These are phyloP conservation scores for Sceliomorpha sp. DNA, from an alignment of 2,888 invertebrate species.

Conservation along the genomic window DNA sequence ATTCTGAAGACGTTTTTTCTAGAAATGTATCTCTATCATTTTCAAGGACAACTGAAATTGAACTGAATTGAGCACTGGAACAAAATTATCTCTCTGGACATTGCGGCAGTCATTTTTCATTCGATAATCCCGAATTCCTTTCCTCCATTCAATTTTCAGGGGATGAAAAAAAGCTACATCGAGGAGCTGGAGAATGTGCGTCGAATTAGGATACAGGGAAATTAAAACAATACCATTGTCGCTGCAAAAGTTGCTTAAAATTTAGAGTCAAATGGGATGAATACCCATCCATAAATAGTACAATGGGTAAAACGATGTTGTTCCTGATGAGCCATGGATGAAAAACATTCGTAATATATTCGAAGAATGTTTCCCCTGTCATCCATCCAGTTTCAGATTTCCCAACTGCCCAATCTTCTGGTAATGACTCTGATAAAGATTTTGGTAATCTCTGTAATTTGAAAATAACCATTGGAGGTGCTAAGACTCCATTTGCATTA, in stretches of 20 bases:
- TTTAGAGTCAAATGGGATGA: no score
- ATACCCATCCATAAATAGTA: no score
- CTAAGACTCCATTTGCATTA: not conserved
- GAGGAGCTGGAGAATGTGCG: no score
- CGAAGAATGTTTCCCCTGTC: constrained; percentile 56
- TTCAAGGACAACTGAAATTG: no score
- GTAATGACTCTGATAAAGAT: constrained; percentile 19
- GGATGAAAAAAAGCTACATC: no score
- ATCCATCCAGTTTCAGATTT: constrained; percentile 62
- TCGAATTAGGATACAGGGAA: no score
- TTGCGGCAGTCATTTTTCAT: constrained; percentile 33
- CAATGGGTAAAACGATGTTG: not conserved
- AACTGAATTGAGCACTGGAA: constrained; percentile 10
- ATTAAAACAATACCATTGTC: no score
- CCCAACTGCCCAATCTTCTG: constrained; percentile 43
- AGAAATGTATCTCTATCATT: no score
- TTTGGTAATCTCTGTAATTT: not conserved
- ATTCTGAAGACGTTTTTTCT: no score
- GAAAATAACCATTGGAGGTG: constrained; percentile 1
- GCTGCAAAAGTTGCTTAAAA: no score
- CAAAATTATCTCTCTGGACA: constrained; percentile 29
- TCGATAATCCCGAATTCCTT: constrained; percentile 36
- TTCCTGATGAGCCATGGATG: constrained; percentile 44
- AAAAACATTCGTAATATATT: constrained; percentile 58
- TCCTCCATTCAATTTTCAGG: constrained; percentile 68